These are phyloP conservation scores for Nematolebias whitei DNA, from an alignment of 2,113 vertebrate genomes.

Conservation along the genomic window DNA sequence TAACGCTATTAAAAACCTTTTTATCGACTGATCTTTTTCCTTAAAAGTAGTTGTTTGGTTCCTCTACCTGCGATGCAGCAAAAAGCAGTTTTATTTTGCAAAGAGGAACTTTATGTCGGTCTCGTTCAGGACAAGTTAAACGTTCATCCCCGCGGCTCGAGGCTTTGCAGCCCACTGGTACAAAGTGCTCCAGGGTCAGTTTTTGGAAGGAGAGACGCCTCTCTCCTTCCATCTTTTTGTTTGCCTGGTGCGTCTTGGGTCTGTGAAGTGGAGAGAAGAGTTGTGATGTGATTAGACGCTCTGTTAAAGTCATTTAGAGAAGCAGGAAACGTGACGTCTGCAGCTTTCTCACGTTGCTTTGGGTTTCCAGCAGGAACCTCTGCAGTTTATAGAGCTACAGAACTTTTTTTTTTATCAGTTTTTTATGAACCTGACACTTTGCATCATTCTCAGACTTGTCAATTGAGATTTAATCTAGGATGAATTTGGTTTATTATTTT, in stretches of 20 bases:
- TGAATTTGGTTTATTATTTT: no score
- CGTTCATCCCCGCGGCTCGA: conserved; percentile 18
- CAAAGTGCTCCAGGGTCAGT: conserved; percentile 68
- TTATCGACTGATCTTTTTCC: no score
- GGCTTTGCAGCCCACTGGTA: conserved; percentile 50
- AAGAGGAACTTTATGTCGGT: conserved; percentile 46
- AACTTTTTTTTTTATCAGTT: no score
- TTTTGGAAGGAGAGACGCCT: conserved; percentile 70
- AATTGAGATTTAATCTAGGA: no score
- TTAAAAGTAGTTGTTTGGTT: no score
- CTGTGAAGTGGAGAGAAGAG: conserved; percentile 54
- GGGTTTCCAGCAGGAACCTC: background rate
- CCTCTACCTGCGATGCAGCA: no score
- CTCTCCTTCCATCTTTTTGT: conserved; percentile 20
- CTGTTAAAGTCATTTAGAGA: conserved; percentile 32
- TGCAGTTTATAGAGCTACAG: background rate
- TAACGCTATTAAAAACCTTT: no score
- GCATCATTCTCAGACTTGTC: no score
- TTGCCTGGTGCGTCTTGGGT: conserved; percentile 37
- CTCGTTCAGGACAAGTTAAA: conserved; percentile 54
- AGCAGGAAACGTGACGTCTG: conserved; percentile 33
- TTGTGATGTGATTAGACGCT: conserved; percentile 51
- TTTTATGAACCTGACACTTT: no score
- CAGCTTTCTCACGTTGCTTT: conserved; percentile 14
- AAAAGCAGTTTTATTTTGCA: no score